These are phyloP conservation scores for Lagopus leucura DNA, from an alignment of 2,113 vertebrate species.

Conservation along the genomic window DNA sequence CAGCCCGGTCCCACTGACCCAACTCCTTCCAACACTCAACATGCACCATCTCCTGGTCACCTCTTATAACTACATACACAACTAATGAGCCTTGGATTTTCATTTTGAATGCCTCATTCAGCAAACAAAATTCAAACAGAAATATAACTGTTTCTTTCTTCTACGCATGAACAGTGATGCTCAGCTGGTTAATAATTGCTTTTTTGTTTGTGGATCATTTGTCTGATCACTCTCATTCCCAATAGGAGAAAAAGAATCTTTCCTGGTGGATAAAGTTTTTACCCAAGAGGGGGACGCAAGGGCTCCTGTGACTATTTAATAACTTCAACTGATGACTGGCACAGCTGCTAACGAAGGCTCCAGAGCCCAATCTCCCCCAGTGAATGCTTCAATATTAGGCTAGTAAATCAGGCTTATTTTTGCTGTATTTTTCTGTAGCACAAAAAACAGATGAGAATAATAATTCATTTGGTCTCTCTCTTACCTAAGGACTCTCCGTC, in stretches of 20 bases:
- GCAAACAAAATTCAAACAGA: not conserved
- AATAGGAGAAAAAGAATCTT: not conserved
- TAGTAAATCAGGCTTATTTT: not conserved
- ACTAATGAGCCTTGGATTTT: not conserved
- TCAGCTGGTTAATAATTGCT: not conserved
- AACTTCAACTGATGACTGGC: not conserved
- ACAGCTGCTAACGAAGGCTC: not conserved
- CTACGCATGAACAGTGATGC: not conserved
- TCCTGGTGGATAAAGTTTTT: not conserved
- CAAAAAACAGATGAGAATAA: not conserved
- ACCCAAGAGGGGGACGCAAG: not conserved
- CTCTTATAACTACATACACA: not conserved
- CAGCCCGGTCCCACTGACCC: not conserved
- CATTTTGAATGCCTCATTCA: not conserved
- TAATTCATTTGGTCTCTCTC: not conserved
- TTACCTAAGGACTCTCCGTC: not conserved
- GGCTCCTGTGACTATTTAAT: slow-evolving; percentile 10
- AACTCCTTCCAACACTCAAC: not conserved
- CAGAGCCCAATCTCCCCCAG: not conserved
- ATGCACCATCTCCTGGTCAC: not conserved
- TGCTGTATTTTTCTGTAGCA: not conserved
- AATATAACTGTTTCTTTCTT: not conserved
- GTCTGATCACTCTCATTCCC: not conserved
- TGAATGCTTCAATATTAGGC: not conserved
- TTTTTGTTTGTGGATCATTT: not conserved